Evolutionary conservation across 1,140 invertebrate species (phyloP).

Genomic region (Glossosoma conforme): DNA sequence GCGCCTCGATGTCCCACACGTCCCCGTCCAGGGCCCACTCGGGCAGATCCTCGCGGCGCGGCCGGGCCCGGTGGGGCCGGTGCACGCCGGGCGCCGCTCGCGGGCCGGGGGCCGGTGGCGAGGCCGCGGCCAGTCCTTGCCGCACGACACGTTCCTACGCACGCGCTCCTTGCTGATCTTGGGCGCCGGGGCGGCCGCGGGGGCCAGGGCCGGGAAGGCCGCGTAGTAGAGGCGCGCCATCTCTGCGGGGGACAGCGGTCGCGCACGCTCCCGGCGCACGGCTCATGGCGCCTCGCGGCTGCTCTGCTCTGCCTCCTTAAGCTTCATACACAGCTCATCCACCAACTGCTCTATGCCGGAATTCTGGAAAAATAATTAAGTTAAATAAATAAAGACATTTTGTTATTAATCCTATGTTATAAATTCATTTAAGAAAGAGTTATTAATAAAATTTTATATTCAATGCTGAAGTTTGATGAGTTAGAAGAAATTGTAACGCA

Average conservation of each 20-base stretch:
- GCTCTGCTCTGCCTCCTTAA: conserved; percentile 41
- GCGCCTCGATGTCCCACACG: conserved; percentile 49
- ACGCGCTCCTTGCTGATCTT: conserved; percentile 7
- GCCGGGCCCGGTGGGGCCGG: background rate
- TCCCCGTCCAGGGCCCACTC: conserved; percentile 49
- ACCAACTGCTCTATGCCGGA: conserved; percentile 55
- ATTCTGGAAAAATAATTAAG: conserved; percentile 44
- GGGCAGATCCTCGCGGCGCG: conserved; percentile 44
- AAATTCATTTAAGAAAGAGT: no score
- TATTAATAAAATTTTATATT: conserved; percentile 1
- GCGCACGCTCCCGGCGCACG: conserved; percentile 18
- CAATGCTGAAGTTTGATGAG: no score
- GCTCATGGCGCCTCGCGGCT: conserved; percentile 25
- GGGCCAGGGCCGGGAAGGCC: conserved; percentile 49
- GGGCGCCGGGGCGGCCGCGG: conserved; percentile 45
- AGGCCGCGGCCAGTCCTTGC: conserved; percentile 44
- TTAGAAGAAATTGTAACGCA: no score
- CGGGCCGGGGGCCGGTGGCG: conserved; percentile 40
- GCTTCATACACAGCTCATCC: conserved; percentile 54
- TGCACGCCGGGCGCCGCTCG: background rate
- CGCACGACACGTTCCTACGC: conserved; percentile 35
- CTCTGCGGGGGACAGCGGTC: conserved; percentile 43
- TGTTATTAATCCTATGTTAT: no score
- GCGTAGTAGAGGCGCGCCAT: conserved; percentile 51
- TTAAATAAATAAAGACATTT: conserved; percentile 2